Percentiles rank a stretch among this genome's conserved stretches.
Evolutionary conservation across 1,140 invertebrate species (phyloP).

Genomic region (Nephotettix cincticeps): DNA sequence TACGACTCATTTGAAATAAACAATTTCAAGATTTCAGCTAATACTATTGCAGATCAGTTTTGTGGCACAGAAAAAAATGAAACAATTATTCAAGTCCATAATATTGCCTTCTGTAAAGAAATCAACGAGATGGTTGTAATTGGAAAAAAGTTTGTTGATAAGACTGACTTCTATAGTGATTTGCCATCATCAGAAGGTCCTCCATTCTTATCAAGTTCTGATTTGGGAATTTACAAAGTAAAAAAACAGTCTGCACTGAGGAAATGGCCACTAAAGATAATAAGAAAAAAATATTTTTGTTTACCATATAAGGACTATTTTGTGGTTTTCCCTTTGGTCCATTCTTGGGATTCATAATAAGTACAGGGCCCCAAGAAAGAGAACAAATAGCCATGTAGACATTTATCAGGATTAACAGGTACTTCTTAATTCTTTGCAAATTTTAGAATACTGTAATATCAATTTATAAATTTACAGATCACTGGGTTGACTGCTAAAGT

Average conservation of each 20-base stretch:
- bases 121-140: conserved; percentile 14
- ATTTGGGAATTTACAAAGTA: conserved; percentile 21
- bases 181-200: not conserved
- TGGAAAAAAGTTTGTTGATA: conserved; percentile 18
- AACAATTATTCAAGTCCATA: conserved; percentile 22
- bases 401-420: too few species aligned
- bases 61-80: conserved; percentile 16
- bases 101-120: conserved; percentile 8
- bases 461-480: too few species aligned
- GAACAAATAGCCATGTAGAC: too few species aligned
- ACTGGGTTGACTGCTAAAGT: too few species aligned
- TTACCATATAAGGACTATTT: not conserved
- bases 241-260: conserved; percentile 13
- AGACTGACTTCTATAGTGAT: not conserved
- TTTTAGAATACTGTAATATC: too few species aligned
- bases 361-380: too few species aligned
- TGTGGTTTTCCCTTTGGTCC: not conserved
- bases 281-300: conserved; percentile 21
- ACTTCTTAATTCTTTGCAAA: too few species aligned
- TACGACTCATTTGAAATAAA: not conserved
- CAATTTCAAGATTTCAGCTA: conserved; percentile 17
- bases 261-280: not conserved
- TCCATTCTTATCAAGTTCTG: not conserved
- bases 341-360: too few species aligned
- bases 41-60: not conserved